Percentiles rank a stretch among this genome's conserved stretches.
Conservation (phyloP, 2,113 vertebrate species). For the Scalopus aquaticus region DNA sequence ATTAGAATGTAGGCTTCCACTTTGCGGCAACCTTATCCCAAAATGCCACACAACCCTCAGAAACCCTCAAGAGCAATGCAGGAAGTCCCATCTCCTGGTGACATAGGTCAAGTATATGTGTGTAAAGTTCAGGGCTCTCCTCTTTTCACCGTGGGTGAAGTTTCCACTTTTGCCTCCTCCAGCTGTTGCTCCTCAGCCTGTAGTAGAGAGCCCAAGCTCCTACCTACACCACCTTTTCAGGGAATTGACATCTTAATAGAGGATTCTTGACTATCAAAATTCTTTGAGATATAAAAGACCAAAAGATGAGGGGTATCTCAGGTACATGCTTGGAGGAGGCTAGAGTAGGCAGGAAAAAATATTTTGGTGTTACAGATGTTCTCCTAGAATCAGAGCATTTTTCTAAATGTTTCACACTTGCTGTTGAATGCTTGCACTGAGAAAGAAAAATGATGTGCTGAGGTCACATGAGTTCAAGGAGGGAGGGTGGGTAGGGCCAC, state of each 20-base stretch:
- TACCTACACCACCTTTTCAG: background rate
- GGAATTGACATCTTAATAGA: background rate
- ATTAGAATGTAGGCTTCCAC: background rate
- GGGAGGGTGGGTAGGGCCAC: background rate
- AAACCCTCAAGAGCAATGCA: background rate
- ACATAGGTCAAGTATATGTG: background rate
- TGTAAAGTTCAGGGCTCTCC: background rate
- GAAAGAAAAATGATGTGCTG: conserved; percentile 22
- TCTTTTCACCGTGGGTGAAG: background rate
- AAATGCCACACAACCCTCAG: background rate
- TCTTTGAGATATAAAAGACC: background rate
- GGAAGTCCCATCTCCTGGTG: background rate
- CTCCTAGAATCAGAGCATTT: background rate
- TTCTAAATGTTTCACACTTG: background rate
- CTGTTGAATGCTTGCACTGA: background rate
- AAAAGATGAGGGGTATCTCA: conserved; percentile 22
- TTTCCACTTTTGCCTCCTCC: background rate
- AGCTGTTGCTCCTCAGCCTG: background rate
- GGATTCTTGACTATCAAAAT: conserved; percentile 34
- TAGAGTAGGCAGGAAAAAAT: background rate
- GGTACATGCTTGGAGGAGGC: background rate
- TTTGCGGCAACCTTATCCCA: background rate
- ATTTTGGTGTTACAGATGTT: background rate
- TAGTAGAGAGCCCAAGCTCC: background rate
- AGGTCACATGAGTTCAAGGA: background rate